Evolutionary conservation across 2,888 invertebrate species (phyloP).

Genomic region (Blastobasis lacticolella): DNA sequence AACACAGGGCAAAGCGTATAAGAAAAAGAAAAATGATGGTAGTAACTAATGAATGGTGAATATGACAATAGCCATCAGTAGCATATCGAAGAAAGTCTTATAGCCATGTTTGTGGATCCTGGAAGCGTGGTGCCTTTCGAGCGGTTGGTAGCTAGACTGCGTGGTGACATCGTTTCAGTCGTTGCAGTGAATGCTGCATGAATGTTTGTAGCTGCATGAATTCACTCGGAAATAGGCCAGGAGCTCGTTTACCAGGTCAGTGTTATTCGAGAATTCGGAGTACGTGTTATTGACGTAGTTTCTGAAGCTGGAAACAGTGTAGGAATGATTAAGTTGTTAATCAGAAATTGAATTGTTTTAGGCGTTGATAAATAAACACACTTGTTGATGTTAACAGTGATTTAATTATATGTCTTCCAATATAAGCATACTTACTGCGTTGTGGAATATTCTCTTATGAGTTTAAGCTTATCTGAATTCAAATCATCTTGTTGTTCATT

Average conservation of each 20-base stretch:
- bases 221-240: slow-evolving; percentile 31
- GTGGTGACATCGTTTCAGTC: slow-evolving; percentile 31
- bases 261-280: slow-evolving; percentile 24
- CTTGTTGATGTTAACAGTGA: too few species aligned
- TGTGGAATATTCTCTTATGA: too few species aligned
- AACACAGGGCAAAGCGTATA: too few species aligned
- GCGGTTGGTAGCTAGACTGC: slow-evolving; percentile 12
- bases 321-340: too few species aligned
- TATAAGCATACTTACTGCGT: too few species aligned
- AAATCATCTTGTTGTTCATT: too few species aligned
- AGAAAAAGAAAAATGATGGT: too few species aligned
- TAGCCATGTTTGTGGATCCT: slow-evolving; percentile 34
- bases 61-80: slow-evolving; percentile 19
- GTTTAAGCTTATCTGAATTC: too few species aligned
- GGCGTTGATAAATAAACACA: too few species aligned
- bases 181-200: slow-evolving; percentile 33
- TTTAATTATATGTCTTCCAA: too few species aligned
- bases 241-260: slow-evolving; percentile 29
- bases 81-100: slow-evolving; percentile 31
- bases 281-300: slow-evolving; percentile 27
- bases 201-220: slow-evolving; percentile 34
- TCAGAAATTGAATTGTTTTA: too few species aligned
- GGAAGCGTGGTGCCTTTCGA: slow-evolving; percentile 23
- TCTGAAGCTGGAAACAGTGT: slow-evolving; percentile 21
- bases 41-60: too few species aligned